Evolutionary conservation across 2,113 vertebrate genomes (phyloP).

Genomic region (Lanius collurio): DNA sequence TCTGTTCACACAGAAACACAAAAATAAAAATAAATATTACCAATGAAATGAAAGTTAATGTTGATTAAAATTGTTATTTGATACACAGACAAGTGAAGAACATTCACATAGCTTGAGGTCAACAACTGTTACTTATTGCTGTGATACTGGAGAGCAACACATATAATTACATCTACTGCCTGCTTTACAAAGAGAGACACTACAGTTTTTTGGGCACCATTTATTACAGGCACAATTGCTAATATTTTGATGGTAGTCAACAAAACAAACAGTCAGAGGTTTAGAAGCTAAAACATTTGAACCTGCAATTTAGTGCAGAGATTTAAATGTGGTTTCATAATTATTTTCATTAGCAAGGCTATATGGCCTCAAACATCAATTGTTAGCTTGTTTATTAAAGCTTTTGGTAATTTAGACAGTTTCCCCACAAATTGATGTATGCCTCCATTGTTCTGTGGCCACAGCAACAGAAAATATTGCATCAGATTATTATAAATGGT

Average conservation of each 20-base stretch:
- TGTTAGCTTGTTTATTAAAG: conserved; percentile 30
- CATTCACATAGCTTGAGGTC: not conserved
- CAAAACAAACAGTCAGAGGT: not conserved
- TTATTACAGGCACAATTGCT: not conserved
- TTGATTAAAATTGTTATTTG: not conserved
- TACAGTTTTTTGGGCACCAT: not conserved
- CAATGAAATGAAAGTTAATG: not conserved
- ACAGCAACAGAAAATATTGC: conserved; percentile 13
- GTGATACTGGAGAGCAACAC: not conserved
- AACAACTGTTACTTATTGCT: not conserved
- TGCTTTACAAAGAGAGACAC: not conserved
- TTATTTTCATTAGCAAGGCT: not conserved
- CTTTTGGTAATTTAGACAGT: conserved; percentile 8
- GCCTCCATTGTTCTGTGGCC: not conserved
- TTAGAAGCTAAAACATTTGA: conserved; percentile 17
- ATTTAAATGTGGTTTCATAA: not conserved
- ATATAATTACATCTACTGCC: not conserved
- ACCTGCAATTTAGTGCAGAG: not conserved
- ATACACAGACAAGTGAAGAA: not conserved
- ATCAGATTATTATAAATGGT: not conserved
- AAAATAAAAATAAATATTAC: not conserved
- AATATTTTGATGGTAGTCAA: not conserved
- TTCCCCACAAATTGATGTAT: not conserved
- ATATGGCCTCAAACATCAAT: conserved; percentile 2
- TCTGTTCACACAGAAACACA: not conserved